phyloP scores from a whole-genome alignment of 1,140 invertebrate species.

The Aphelenchoides besseyi region DNA sequence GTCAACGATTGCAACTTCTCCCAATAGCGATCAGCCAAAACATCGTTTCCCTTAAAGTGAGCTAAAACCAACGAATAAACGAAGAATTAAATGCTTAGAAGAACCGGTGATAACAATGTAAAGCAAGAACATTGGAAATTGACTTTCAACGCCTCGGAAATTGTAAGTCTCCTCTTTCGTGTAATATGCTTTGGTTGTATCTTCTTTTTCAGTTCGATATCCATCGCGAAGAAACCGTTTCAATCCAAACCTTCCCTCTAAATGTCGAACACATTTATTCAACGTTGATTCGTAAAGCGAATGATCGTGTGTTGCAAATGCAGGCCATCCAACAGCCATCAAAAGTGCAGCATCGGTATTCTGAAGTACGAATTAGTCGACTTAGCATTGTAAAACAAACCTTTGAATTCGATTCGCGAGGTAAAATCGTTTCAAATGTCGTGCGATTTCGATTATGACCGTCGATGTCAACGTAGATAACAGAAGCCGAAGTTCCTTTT shows the following conservation, averaged over 20 bases:
- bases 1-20: conserved; percentile 70
- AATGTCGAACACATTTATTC: conserved; percentile 76
- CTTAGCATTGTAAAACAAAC: conserved; percentile 66
- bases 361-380: conserved; percentile 62
- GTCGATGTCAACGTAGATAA: conserved; percentile 98
- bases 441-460: conserved; percentile 97
- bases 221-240: conserved; percentile 93
- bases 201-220: conserved; percentile 82
- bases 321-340: conserved; percentile 89
- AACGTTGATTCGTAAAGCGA: conserved; percentile 80
- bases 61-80: conserved; percentile 55
- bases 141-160: conserved; percentile 92
- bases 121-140: conserved; percentile 94
- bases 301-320: conserved; percentile 94
- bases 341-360: conserved; percentile 82
- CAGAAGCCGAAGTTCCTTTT: conserved; percentile 92
- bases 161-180: conserved; percentile 69
- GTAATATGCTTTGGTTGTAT: conserved; percentile 63
- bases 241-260: conserved; percentile 80
- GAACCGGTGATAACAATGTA: conserved; percentile 70
- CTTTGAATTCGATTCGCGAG: conserved; percentile 95
- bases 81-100: not conserved
- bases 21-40: conserved; percentile 86
- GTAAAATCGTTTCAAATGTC: conserved; percentile 96
- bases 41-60: conserved; percentile 71